These are phyloP conservation scores for Nemotelus nigrinus DNA, from an alignment of 2,888 invertebrate genomes.

Conservation along the genomic window DNA sequence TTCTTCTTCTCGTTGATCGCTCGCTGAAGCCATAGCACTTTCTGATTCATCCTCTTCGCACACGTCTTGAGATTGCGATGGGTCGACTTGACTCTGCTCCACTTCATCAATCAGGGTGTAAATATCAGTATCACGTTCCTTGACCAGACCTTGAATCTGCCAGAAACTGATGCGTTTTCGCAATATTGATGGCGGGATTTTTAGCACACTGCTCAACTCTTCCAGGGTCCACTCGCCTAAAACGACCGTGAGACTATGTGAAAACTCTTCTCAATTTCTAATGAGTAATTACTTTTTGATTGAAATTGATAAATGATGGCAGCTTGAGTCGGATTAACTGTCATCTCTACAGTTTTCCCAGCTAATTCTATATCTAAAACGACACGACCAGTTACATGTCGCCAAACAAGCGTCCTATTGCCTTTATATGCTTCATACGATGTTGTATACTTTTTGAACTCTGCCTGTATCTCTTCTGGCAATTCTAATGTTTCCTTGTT, in stretches of 20 bases:
- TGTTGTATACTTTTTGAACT: slow-evolving; percentile 87
- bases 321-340: slow-evolving; percentile 92
- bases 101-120: slow-evolving; percentile 78
- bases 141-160: slow-evolving; percentile 90
- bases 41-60: slow-evolving; percentile 92
- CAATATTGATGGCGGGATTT: slow-evolving; percentile 86
- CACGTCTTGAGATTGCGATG: slow-evolving; percentile 70
- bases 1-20: slow-evolving; percentile 93
- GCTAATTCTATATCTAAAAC: slow-evolving; percentile 90
- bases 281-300: slow-evolving; percentile 72
- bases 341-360: slow-evolving; percentile 79
- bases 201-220: slow-evolving; percentile 84
- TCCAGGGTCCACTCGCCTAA: slow-evolving; percentile 85
- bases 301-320: slow-evolving; percentile 94
- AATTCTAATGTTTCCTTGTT: slow-evolving; percentile 92
- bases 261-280: neutral
- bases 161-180: slow-evolving; percentile 90
- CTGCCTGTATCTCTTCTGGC: slow-evolving; percentile 80
- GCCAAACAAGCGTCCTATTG: slow-evolving; percentile 93
- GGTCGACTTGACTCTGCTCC: slow-evolving; percentile 68
- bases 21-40: slow-evolving; percentile 93
- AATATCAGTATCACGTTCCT: slow-evolving; percentile 78
- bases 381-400: slow-evolving; percentile 91
- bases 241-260: slow-evolving; percentile 47
- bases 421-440: slow-evolving; percentile 91